Base-by-base conservation (phyloP, 2,797 vertebrate genomes). In the Coregonus suidteri region DNA sequence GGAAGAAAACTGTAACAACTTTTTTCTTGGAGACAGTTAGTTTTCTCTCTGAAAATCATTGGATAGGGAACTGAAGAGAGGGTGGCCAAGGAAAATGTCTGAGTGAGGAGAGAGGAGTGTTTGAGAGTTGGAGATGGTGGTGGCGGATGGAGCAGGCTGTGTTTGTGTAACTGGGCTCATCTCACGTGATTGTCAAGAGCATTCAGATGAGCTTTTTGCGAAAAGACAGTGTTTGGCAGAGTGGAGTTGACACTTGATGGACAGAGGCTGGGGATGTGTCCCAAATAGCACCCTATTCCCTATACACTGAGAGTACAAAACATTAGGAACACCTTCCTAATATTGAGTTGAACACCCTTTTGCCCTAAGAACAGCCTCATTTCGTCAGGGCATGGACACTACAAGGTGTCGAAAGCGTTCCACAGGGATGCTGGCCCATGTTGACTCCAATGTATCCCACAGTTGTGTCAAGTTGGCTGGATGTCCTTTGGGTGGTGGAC, bases 121-220 rank as follows among this genome's bases (percentile, higher is more conserved):
- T 15, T 6, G 71, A 81, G 84, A 35, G 41, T 51, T 54, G 69
- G 71, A 83, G 75, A 73, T 62, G 79, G 81, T 74, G 3, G 18
- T 65, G 79, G 53, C 73, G 14, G 65, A 75, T 68, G 59, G 77
- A 25, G 65, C 68, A 74, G 68, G 69, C 77, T 78, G 74, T 75
- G 31, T 70, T 81, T 81, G 71, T 65, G 53, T 67, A 80, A 54
- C 56, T 59, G 79, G 74, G 76, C 79, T 87, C 77, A 52, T 83
- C 81, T 84, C 77, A 73, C 73, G 11, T 78, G 77, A 62, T 79
- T 86, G 87, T 91, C 75, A 83, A 81, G 76, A 85, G 81, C 82
- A 76, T 90, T 90, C 83, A 87, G 89, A 87, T 87, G 83, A 87
- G 88, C 84, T 82, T 86, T 90, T 85, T 89, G 87, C 89, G 83